These are phyloP conservation scores for Netta rufina DNA, from an alignment of 2,797 vertebrate genomes.

Conservation along the genomic window DNA sequence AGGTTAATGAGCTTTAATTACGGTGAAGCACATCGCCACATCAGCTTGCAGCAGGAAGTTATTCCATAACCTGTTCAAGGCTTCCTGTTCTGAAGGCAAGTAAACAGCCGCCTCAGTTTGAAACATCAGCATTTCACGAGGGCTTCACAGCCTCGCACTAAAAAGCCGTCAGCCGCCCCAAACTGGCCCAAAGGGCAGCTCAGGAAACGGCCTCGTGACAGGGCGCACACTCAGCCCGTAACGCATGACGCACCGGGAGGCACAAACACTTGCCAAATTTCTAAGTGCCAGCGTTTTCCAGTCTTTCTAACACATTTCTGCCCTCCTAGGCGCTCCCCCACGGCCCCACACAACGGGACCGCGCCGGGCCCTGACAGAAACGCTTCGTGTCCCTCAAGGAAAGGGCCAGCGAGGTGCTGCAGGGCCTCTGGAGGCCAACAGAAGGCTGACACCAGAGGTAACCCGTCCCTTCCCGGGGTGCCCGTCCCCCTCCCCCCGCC, in stretches of 20 bases:
- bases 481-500: rapidly evolving
- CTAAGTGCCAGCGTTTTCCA: rapidly evolving
- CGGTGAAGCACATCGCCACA: neutral
- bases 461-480: rapidly evolving
- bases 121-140: neutral
- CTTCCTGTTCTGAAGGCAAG: neutral
- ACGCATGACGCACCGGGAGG: rapidly evolving
- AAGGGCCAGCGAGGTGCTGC: rapidly evolving
- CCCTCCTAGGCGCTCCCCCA: neutral
- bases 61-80: neutral
- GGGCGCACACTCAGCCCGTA: rapidly evolving
- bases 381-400: rapidly evolving
- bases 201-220: neutral
- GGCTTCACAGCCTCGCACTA: neutral
- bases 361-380: neutral
- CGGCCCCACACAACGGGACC: rapidly evolving
- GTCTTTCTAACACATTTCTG: neutral
- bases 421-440: rapidly evolving
- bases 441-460: neutral
- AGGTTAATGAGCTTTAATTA: neutral
- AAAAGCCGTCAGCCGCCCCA: neutral
- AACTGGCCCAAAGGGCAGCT: neutral
- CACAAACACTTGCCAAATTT: rapidly evolving
- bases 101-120: conserved; percentile 5
- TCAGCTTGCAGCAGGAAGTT: neutral